A percentile compares a stretch with the other conserved stretches of the same genome.
Conservation (phyloP, 2,888 invertebrate species). For the Amblyjoppa fuscipennis region DNA sequence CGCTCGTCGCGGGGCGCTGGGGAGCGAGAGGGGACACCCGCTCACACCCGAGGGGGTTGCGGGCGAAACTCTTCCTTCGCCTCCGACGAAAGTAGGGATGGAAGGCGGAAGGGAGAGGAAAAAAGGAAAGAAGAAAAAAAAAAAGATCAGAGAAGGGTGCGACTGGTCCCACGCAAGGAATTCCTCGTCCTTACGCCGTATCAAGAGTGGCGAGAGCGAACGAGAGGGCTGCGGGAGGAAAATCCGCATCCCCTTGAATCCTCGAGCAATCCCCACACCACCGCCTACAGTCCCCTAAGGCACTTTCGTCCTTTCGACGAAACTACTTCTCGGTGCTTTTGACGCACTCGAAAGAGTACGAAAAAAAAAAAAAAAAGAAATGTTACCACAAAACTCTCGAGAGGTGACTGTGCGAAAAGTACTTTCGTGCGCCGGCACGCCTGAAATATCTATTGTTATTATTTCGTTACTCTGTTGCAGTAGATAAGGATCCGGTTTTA, state of each 20-base stretch:
- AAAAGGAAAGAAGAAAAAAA: conserved; percentile 24
- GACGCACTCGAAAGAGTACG: conserved; percentile 35
- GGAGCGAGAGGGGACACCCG: conserved; percentile 32
- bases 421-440: neutral
- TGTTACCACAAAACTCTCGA: conserved; percentile 11
- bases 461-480: neutral
- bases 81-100: conserved; percentile 64
- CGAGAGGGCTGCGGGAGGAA: conserved; percentile 40
- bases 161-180: conserved; percentile 74
- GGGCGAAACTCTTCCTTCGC: conserved; percentile 57
- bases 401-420: neutral
- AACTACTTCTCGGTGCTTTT: conserved; percentile 45
- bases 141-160: conserved; percentile 67
- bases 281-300: conserved; percentile 45
- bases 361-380: conserved; percentile 32
- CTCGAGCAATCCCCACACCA: conserved; percentile 31
- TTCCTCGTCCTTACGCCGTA: conserved; percentile 66
- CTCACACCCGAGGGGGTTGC: conserved; percentile 59
- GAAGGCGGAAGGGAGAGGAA: conserved; percentile 46
- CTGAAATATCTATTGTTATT: neutral
- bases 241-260: conserved; percentile 59
- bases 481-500: neutral
- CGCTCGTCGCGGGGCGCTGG: conserved; percentile 50
- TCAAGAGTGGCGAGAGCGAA: conserved; percentile 16
- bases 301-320: conserved; percentile 59